A percentile compares a stretch with the other conserved stretches of the same genome.
These are phyloP conservation scores for Labia minor DNA, from an alignment of 2,888 invertebrate species.

Conservation along the genomic window DNA sequence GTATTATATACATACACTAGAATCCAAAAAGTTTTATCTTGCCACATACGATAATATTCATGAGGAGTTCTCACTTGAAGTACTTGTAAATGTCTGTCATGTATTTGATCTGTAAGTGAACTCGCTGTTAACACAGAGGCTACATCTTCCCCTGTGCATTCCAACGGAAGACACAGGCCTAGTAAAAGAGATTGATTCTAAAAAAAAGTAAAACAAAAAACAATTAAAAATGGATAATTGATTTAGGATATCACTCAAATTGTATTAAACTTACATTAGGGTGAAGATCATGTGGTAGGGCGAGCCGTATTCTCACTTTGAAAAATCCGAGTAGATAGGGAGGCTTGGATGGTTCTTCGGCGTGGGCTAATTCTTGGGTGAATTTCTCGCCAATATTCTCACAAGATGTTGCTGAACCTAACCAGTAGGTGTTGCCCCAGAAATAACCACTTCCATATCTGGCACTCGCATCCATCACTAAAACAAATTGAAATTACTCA, in stretches of 20 bases:
- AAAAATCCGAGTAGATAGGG: slow-evolving; percentile 45
- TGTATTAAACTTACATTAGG: slow-evolving; percentile 40
- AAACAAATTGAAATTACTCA: slow-evolving; percentile 23
- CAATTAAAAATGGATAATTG: too few relatives aligned
- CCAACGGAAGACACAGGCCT: slow-evolving; percentile 62
- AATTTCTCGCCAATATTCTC: slow-evolving; percentile 32
- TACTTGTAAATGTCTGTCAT: slow-evolving; percentile 35
- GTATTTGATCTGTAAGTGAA: slow-evolving; percentile 22
- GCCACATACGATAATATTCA: slow-evolving; percentile 49
- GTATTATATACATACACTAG: slow-evolving; percentile 61
- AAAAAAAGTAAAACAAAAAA: background rate
- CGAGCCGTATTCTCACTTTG: slow-evolving; percentile 48
- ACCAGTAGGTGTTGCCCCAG: slow-evolving; percentile 37
- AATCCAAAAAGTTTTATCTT: slow-evolving; percentile 60
- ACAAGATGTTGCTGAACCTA: slow-evolving; percentile 36
- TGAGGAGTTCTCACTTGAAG: slow-evolving; percentile 54
- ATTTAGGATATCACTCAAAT: slow-evolving; percentile 16
- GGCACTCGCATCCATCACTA: slow-evolving; percentile 37
- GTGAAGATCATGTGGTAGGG: slow-evolving; percentile 41
- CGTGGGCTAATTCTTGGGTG: slow-evolving; percentile 22
- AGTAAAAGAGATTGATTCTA: slow-evolving; percentile 61
- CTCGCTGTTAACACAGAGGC: slow-evolving; percentile 31
- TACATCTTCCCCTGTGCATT: slow-evolving; percentile 55
- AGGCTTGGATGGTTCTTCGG: slow-evolving; percentile 28
- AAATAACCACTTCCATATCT: slow-evolving; percentile 36